Evolutionary conservation across 2,113 vertebrate genomes (phyloP).

Genomic region (Cephalopterus ornatus): DNA sequence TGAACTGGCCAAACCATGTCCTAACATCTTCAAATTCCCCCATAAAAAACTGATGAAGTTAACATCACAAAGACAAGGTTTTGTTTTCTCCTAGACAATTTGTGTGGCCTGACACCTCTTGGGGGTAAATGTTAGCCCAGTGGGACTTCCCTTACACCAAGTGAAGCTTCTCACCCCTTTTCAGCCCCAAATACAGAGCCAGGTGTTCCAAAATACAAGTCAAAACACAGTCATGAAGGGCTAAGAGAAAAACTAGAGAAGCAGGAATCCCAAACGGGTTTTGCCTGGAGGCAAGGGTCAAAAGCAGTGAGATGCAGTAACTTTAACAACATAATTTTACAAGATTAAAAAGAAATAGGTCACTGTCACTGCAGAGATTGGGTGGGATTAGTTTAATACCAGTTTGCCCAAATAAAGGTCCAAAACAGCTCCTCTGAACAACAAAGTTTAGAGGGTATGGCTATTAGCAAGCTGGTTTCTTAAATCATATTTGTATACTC

Average conservation of each 20-base stretch:
- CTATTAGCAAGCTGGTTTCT: background rate
- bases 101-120: background rate
- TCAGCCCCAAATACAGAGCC: background rate
- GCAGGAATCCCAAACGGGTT: constrained; percentile 20
- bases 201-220: constrained; percentile 29
- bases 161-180: background rate
- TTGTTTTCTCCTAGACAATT: background rate
- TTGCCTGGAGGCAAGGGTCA: constrained; percentile 8
- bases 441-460: background rate
- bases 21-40: background rate
- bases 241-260: constrained; percentile 28
- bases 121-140: background rate
- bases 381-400: background rate
- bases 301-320: background rate
- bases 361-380: background rate
- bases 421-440: background rate
- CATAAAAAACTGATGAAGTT: background rate
- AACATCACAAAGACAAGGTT: background rate
- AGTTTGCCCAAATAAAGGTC: background rate
- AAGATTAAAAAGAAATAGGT: constrained; percentile 33
- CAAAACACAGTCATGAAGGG: background rate
- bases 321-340: constrained; percentile 24
- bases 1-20: background rate
- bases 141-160: background rate
- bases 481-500: background rate